Evolutionary conservation across 2,113 vertebrate genomes (phyloP).

Genomic region (Dermatemys mawii): DNA sequence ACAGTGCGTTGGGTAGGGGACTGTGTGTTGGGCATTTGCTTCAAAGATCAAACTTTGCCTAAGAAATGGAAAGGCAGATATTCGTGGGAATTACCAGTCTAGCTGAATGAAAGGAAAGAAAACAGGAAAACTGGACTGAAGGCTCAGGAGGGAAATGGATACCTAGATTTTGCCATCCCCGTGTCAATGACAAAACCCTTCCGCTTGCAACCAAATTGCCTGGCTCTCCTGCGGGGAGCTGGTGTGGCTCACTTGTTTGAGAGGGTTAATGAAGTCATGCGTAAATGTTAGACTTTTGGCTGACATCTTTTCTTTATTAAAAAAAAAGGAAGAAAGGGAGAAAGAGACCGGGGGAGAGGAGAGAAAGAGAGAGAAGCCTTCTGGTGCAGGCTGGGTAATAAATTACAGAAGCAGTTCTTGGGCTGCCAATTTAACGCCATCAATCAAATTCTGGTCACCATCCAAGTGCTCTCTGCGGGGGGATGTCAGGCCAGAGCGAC

Average conservation of each 20-base stretch:
- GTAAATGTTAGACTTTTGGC: conserved; percentile 61
- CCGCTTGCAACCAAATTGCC: background rate
- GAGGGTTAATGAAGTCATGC: conserved; percentile 58
- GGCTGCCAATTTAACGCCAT: conserved; percentile 79
- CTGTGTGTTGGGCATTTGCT: background rate
- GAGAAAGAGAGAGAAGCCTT: conserved; percentile 20
- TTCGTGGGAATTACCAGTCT: background rate
- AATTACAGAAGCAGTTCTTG: conserved; percentile 79
- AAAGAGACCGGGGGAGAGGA: conserved; percentile 8
- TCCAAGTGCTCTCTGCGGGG: conserved; percentile 73
- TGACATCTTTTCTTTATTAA: conserved; percentile 59
- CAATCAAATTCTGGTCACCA: conserved; percentile 82
- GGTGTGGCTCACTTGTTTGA: conserved; percentile 43
- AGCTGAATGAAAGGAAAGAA: background rate
- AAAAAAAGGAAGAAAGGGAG: conserved; percentile 25
- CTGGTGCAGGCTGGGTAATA: conserved; percentile 76
- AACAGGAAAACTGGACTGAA: background rate
- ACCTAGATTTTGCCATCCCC: background rate
- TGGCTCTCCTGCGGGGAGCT: background rate
- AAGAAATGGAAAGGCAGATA: background rate
- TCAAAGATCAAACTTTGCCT: background rate
- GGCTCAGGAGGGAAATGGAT: background rate
- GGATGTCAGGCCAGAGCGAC: conserved; percentile 62
- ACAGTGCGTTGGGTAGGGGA: background rate
- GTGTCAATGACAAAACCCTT: background rate